Percentiles rank a stretch among this genome's conserved stretches.
Conservation (phyloP, 2,113 vertebrate genomes). For the Nerophis ophidion region DNA sequence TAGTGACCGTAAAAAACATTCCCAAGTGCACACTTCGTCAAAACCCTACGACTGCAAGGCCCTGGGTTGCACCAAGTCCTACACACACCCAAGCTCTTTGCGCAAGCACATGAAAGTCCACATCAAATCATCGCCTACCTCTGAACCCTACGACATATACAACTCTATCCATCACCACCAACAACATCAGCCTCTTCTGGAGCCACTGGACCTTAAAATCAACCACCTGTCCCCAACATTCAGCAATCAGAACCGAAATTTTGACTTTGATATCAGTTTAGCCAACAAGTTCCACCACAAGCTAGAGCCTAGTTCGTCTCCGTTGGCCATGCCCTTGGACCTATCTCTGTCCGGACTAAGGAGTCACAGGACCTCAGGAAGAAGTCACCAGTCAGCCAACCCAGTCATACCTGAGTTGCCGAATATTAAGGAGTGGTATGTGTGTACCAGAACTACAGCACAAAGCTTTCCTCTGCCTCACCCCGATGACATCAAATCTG, state of each 20-base stretch:
- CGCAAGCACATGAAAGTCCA: constrained; percentile 97
- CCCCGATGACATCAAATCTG: constrained; percentile 65
- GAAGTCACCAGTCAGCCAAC: constrained; percentile 65
- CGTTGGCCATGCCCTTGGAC: constrained; percentile 53
- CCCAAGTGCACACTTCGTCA: constrained; percentile 91
- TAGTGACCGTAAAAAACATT: constrained; percentile 94
- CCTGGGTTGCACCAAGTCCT: constrained; percentile 92
- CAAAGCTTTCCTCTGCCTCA: constrained; percentile 55
- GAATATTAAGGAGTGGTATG: constrained; percentile 97
- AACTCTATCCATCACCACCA: constrained; percentile 47
- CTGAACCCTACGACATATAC: constrained; percentile 66
- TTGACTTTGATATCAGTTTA: constrained; percentile 37
- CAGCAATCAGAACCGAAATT: constrained; percentile 23
- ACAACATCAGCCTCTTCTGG: constrained; percentile 44
- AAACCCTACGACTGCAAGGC: constrained; percentile 97
- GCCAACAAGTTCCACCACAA: constrained; percentile 36
- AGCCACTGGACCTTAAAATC: constrained; percentile 65
- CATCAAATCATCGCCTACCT: constrained; percentile 84
- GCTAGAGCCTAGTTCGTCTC: constrained; percentile 52
- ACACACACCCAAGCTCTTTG: constrained; percentile 93
- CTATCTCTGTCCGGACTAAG: constrained; percentile 66
- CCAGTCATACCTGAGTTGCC: constrained; percentile 85
- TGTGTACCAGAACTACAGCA: constrained; percentile 79
- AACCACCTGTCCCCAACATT: constrained; percentile 49
- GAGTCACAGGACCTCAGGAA: constrained; percentile 43